Conservation (phyloP, 2,797 vertebrate species). For the Macrochelys suwanniensis region DNA sequence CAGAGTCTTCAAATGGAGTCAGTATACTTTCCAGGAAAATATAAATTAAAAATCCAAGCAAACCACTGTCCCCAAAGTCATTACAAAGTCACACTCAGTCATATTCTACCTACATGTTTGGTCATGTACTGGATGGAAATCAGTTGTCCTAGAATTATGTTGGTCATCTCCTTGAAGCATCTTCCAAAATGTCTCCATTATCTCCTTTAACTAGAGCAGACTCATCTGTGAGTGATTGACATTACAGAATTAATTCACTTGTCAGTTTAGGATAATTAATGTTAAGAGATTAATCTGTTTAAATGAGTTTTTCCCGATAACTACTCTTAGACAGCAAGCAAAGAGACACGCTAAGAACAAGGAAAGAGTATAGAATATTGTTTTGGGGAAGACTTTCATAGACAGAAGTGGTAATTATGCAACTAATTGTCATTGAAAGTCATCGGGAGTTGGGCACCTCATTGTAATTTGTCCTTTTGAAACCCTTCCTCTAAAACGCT, state of each 20-base stretch:
- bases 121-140: neutral
- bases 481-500: neutral
- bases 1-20: rapidly evolving
- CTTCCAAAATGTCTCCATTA: conserved; percentile 44
- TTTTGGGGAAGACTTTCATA: neutral
- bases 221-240: conserved; percentile 68
- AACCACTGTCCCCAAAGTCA: neutral
- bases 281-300: neutral
- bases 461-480: neutral
- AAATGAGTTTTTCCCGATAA: neutral
- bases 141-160: conserved; percentile 14
- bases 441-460: neutral
- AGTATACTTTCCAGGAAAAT: neutral
- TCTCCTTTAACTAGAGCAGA: conserved; percentile 45
- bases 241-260: conserved; percentile 50
- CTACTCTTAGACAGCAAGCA: neutral
- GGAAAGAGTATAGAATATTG: neutral
- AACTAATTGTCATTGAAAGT: neutral
- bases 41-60: neutral
- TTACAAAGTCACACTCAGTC: neutral
- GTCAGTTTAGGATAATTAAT: neutral
- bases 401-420: neutral
- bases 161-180: conserved; percentile 33
- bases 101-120: neutral
- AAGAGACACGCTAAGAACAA: neutral